A percentile compares a stretch with the other conserved stretches of the same genome.
phyloP scores from a whole-genome alignment of 2,888 invertebrate species.

The Amitus sp. region DNA sequence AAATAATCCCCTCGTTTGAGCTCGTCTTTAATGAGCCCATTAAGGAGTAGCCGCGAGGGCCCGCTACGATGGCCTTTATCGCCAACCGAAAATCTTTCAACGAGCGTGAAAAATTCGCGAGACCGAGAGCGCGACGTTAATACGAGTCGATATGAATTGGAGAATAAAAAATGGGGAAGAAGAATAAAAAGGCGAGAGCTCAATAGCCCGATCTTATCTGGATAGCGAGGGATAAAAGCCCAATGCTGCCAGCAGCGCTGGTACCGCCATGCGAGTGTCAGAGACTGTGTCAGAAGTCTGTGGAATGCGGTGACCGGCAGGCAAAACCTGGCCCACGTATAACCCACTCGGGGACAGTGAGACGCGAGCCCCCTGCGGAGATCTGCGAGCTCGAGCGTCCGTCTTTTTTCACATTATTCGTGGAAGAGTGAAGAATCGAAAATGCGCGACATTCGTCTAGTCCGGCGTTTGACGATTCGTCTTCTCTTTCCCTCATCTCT shows the following conservation, averaged over 20 bases:
- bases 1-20: not conserved
- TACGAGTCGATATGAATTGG: constrained; percentile 9
- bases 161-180: constrained; percentile 18
- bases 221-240: constrained; percentile 60
- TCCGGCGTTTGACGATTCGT: too few species aligned
- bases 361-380: constrained; percentile 63
- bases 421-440: constrained; percentile 14
- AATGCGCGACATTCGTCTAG: not conserved
- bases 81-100: constrained; percentile 11
- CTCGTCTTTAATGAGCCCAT: constrained; percentile 1
- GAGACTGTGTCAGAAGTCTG: too few species aligned
- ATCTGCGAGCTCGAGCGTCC: constrained; percentile 35
- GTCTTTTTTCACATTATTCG: constrained; percentile 19
- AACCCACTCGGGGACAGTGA: constrained; percentile 50
- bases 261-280: constrained; percentile 59
- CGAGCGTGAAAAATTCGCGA: constrained; percentile 22
- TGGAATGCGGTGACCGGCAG: constrained; percentile 32
- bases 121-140: constrained; percentile 28
- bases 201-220: constrained; percentile 57
- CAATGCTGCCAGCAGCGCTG: constrained; percentile 60
- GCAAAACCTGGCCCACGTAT: constrained; percentile 17
- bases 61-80: too few species aligned
- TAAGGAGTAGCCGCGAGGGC: not conserved
- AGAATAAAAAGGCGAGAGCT: constrained; percentile 17
- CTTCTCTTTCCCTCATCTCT: too few species aligned